A percentile compares a stretch with the other conserved stretches of the same genome.
These are phyloP conservation scores for Ceratina japonica DNA, from an alignment of 1,140 invertebrate species.

Conservation along the genomic window DNA sequence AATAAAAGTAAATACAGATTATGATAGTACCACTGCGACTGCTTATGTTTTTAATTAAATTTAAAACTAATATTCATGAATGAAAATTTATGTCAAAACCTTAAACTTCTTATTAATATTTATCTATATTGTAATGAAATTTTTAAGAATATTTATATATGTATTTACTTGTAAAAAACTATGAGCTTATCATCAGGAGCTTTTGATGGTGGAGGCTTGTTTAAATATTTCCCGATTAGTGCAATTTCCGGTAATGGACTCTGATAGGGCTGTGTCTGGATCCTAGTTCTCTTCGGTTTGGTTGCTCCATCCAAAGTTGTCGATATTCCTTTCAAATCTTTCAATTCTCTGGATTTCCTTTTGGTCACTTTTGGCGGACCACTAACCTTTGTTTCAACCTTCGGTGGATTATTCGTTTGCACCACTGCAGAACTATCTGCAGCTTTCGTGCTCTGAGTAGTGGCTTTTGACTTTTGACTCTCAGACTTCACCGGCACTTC, in stretches of 20 bases:
- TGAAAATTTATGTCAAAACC: constrained; percentile 33
- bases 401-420: constrained; percentile 47
- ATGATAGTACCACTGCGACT: not conserved
- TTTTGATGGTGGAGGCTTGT: constrained; percentile 82
- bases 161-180: constrained; percentile 88
- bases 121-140: constrained; percentile 11
- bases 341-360: constrained; percentile 75
- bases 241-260: constrained; percentile 89
- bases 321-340: constrained; percentile 70
- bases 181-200: constrained; percentile 90
- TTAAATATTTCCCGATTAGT: constrained; percentile 85
- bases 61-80: constrained; percentile 16
- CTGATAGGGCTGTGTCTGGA: constrained; percentile 89
- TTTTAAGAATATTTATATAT: not conserved
- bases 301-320: constrained; percentile 64
- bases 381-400: constrained; percentile 51
- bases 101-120: constrained; percentile 25
- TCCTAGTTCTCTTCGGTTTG: constrained; percentile 81
- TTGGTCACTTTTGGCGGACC: constrained; percentile 68
- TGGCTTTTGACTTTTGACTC: constrained; percentile 48
- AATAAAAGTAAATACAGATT: constrained; percentile 40
- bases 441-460: constrained; percentile 22
- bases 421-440: constrained; percentile 34
- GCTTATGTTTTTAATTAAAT: constrained; percentile 10
- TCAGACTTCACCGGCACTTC: constrained; percentile 51